Conservation (phyloP, 2,113 vertebrate species). For the Cariama cristata region DNA sequence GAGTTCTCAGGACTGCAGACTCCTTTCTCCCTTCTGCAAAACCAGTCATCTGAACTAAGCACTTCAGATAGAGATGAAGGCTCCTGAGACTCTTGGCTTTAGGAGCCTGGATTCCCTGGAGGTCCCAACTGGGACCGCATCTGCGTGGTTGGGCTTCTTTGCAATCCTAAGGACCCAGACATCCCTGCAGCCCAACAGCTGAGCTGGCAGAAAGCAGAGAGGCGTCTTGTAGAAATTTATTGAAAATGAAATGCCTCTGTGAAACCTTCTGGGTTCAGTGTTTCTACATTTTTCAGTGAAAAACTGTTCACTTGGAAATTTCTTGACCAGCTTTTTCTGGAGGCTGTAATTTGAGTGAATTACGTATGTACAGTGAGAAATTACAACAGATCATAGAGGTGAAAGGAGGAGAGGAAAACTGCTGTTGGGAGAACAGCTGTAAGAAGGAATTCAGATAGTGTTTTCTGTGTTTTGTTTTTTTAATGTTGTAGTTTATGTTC, state of each 20-base stretch:
- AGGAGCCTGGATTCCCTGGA: not conserved
- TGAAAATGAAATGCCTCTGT: not conserved
- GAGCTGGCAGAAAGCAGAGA: not conserved
- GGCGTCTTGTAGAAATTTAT: not conserved
- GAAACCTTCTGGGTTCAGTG: not conserved
- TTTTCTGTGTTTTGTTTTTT: not conserved
- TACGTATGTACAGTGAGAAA: not conserved
- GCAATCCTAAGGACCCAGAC: not conserved
- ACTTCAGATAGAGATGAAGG: not conserved
- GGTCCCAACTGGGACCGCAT: not conserved
- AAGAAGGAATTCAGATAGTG: not conserved
- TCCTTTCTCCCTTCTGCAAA: not conserved
- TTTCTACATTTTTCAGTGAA: not conserved
- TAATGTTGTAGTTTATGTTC: not conserved
- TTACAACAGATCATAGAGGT: not conserved
- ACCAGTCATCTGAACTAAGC: not conserved
- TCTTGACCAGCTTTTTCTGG: not conserved
- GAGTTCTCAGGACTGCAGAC: not conserved
- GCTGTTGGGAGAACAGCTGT: not conserved
- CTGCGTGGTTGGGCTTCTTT: not conserved
- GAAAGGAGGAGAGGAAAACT: not conserved
- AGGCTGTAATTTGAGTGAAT: not conserved
- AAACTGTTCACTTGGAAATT: not conserved
- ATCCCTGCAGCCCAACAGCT: accelerated
- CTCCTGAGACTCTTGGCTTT: not conserved